Evolutionary conservation across 2,113 vertebrate genomes (phyloP), one percentile per base, ranked within the genome.

Genomic region (Pleuronectes platessa): DNA sequence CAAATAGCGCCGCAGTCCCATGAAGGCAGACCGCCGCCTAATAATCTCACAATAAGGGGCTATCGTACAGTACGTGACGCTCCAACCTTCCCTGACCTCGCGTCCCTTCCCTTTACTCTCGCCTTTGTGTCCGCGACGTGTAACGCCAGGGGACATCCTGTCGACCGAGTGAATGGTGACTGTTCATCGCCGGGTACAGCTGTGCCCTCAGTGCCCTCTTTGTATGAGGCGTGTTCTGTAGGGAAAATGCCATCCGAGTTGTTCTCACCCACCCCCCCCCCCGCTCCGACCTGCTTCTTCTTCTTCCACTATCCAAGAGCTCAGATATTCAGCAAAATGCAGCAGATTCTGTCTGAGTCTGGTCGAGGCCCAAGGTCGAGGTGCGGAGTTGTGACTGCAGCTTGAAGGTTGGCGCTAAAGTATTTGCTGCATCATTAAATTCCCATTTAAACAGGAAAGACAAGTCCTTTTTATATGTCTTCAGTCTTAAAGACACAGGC

Each of bases 161-260:
- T 83, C 77, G 24, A 63, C 74, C 59, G 47, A 66, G 68, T 91
- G 87, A 93, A 92, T 90, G 74, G 83, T 62, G 42, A 56, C 79
- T 67, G 81, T 93, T 93, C 89, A 86, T 92, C 73, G 76, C 79
- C 27, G 80, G 82, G 74, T 83, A 82, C 89, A 92, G 90, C 92
- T 92, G 90, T 84, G 86, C 67, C 85, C 85, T 85, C 62, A 67
- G 53, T 83, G 49, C 80, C 71, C 78, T 84, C 73, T 82, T 78
- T 79, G 85, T 76, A 1, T 86, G 87, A 89, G 83, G 87, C 76
- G 65, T 74, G 84, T 80, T 83, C 77, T 83, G 58, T 66, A 24
- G 77, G 81, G 63, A 71, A 78, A 62, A 76, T 12, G 37, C 59
- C 69, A 61, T 68, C 58, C 35, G 53, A 64, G 54, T 74, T 54